Conservation (phyloP, 2,888 invertebrate species). For the Lysandra bellargus region DNA sequence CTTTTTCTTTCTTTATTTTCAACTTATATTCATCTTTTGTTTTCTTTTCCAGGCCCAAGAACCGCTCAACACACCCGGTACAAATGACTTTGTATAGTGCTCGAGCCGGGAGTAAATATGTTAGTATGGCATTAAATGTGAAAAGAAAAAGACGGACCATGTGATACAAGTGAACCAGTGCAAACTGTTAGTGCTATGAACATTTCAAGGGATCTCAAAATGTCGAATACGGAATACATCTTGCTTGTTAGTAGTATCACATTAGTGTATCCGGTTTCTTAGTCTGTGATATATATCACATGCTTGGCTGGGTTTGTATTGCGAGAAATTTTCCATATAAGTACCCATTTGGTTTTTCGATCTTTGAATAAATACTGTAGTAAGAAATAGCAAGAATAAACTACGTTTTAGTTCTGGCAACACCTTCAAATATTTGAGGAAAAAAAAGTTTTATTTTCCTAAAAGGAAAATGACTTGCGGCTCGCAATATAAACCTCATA, state of each 20-base stretch:
- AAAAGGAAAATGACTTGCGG: not conserved
- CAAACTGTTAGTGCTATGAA: constrained; percentile 64
- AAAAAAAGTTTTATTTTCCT: not conserved
- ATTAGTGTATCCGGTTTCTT: constrained; percentile 43
- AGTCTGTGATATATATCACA: constrained; percentile 17
- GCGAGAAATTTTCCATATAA: not conserved
- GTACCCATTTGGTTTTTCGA: not conserved
- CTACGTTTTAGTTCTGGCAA: not conserved
- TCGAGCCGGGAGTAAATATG: constrained; percentile 72
- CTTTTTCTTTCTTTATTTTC: constrained; percentile 10
- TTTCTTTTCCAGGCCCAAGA: constrained; percentile 87
- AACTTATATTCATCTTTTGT: constrained; percentile 34
- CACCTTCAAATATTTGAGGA: not conserved
- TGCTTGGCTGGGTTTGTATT: constrained; percentile 11
- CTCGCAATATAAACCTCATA: constrained; percentile 43
- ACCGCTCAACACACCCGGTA: constrained; percentile 89
- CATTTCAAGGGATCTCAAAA: constrained; percentile 66
- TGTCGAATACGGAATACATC: constrained; percentile 42
- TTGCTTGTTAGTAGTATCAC: constrained; percentile 58
- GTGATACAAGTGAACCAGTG: constrained; percentile 66
- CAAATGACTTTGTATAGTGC: constrained; percentile 88
- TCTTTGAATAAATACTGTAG: not conserved
- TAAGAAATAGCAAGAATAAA: not conserved
- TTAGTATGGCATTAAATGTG: constrained; percentile 73
- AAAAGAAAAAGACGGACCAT: constrained; percentile 78